A percentile compares a stretch with the other conserved stretches of the same genome.
phyloP scores from a whole-genome alignment of 2,888 invertebrate species.

The Harpalus rufipes region DNA sequence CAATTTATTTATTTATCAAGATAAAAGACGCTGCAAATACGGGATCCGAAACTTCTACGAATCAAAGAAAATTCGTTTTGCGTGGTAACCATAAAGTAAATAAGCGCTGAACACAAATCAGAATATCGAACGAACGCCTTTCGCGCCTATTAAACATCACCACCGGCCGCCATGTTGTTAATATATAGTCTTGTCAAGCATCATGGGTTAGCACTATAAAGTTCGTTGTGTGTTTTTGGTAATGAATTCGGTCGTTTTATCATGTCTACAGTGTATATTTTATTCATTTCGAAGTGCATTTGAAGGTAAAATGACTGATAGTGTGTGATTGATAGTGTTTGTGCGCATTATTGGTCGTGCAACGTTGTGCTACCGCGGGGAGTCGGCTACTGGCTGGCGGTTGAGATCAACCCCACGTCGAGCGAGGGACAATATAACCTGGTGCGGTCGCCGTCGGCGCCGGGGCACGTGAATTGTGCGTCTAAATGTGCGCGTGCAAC shows the following conservation, averaged over 20 bases:
- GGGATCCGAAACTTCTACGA: constrained; percentile 40
- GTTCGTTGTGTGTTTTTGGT: constrained; percentile 72
- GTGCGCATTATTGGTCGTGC: constrained; percentile 78
- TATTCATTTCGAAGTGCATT: constrained; percentile 68
- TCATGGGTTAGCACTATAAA: constrained; percentile 77
- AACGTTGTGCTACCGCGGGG: constrained; percentile 78
- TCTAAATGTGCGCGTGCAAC: constrained; percentile 74
- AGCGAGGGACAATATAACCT: constrained; percentile 75
- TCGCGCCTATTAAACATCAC: constrained; percentile 76
- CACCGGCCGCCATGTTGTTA: constrained; percentile 78
- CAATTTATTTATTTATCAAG: constrained; percentile 67
- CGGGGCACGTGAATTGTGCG: constrained; percentile 60
- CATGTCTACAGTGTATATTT: constrained; percentile 68
- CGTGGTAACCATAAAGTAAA: constrained; percentile 7
- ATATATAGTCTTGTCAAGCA: constrained; percentile 76
- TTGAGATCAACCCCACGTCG: constrained; percentile 72
- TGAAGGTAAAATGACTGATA: constrained; percentile 70
- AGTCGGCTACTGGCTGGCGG: constrained; percentile 75
- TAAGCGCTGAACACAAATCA: constrained; percentile 27
- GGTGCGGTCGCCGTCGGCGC: constrained; percentile 62
- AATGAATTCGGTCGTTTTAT: constrained; percentile 68
- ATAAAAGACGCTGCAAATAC: constrained; percentile 64
- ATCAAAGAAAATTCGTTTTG: constrained; percentile 36
- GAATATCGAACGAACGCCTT: constrained; percentile 71
- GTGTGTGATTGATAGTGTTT: constrained; percentile 74